Base-by-base conservation (phyloP, 2,888 invertebrate genomes). In the Ormyrus pomaceus region DNA sequence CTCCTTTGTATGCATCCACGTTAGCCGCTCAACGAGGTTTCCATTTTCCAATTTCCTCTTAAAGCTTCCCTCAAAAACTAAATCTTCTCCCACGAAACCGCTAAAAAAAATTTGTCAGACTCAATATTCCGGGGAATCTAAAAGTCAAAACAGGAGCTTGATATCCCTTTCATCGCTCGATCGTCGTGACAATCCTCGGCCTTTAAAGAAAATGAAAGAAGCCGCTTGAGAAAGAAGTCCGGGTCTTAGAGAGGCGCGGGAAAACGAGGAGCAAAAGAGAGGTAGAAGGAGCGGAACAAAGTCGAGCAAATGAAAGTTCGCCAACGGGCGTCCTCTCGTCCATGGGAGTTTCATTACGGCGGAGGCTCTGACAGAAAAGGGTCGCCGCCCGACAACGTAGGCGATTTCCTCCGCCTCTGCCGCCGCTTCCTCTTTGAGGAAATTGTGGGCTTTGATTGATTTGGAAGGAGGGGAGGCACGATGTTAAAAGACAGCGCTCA, bases 371-470 rank as follows among this genome's bases (percentile, higher is more conserved):
- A 71, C 65, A 74, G 64, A 74, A 74, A 79, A 73, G 74, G 64
- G 13, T 58, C 69, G 58, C 46, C 34, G 34, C 3, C 34, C 55
- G 19, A 46, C 13, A 51, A 6, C 56, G 53, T n/a, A 19, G 71
- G 65, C 46, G 53, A 72, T 55, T 69, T 62, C 55, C 62, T 55
- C 10, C 69, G 0, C 19, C n/a, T 19, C 9, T 50, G 45, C n/a
- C 46, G 5, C 19, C 13, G 58, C 53, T 74, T 65, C 71, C 71
- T 66, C 70, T 70, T 76, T 61, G 69, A 66, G 68, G 68, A 76
- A 80, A 80, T 80, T 76, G 72, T 72, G 68, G 76, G 48, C 74
- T 71, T 62, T 74, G 74, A 81, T 81, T 77, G 77, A 80, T 80
- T 72, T 59, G 61, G 46, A 46, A 19, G 55, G 53, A 19, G 61